Evolutionary conservation across 2,113 vertebrate genomes (phyloP).

Genomic region (Polypterus senegalus): DNA sequence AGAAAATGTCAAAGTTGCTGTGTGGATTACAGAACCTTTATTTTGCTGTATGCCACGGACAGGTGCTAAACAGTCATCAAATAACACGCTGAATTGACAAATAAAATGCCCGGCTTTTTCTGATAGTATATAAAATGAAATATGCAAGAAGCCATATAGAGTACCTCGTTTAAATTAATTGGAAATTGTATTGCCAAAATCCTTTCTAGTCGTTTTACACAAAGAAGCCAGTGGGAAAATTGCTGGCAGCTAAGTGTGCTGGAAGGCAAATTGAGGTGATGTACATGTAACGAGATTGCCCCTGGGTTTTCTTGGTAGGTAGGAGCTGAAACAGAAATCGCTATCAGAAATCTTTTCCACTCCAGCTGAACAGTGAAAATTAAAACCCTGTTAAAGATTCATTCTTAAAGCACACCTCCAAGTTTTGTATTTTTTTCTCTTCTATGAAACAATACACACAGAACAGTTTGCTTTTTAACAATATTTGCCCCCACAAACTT

Average conservation of each 20-base stretch:
- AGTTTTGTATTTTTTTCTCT: conserved; percentile 36
- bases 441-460: conserved; percentile 73
- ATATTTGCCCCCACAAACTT: conserved; percentile 56
- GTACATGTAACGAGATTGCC: conserved; percentile 52
- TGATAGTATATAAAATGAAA: no score
- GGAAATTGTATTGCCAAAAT: conserved; percentile 59
- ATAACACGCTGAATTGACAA: no score
- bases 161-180: conserved; percentile 31
- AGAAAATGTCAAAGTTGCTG: no score
- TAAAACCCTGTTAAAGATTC: conserved; percentile 91
- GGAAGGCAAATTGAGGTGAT: conserved; percentile 57
- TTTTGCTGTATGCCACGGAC: no score
- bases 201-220: conserved; percentile 43
- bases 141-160: no score
- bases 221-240: conserved; percentile 48
- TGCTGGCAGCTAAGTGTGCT: conserved; percentile 46
- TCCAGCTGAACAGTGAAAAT: conserved; percentile 79
- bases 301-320: conserved; percentile 64
- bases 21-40: no score
- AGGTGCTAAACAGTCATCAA: no score
- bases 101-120: no score
- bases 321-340: conserved; percentile 69
- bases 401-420: conserved; percentile 77
- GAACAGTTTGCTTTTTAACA: no score
- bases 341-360: conserved; percentile 60